A percentile compares a stretch with the other conserved stretches of the same genome.
phyloP scores from a whole-genome alignment of 1,140 invertebrate species.

The Anastatus disparis region DNA sequence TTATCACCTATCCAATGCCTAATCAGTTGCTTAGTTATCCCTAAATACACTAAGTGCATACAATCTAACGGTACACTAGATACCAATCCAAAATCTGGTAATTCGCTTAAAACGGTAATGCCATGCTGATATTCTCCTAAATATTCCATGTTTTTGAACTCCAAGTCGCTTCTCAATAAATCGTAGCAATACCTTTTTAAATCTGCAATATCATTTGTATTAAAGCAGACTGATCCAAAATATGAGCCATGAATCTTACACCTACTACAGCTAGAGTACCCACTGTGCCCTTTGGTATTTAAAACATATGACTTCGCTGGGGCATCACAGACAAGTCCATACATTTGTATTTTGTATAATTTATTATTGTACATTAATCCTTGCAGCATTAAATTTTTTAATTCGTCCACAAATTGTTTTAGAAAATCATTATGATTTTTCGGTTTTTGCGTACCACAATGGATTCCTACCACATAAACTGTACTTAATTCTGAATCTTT shows the following conservation, averaged over 20 bases:
- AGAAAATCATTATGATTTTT: constrained; percentile 38
- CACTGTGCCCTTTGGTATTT: constrained; percentile 53
- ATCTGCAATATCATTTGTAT: constrained; percentile 24
- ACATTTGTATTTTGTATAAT: constrained; percentile 38
- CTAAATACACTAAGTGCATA: constrained; percentile 50
- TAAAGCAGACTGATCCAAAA: constrained; percentile 46
- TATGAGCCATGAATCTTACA: constrained; percentile 51
- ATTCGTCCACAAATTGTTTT: constrained; percentile 39
- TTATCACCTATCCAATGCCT: constrained; percentile 42
- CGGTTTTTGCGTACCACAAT: constrained; percentile 44
- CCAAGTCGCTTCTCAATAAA: constrained; percentile 27
- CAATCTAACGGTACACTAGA: constrained; percentile 50
- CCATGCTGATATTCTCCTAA: constrained; percentile 33
- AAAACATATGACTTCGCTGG: constrained; percentile 60
- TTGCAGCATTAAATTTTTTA: constrained; percentile 28
- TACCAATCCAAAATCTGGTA: constrained; percentile 46
- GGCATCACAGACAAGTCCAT: constrained; percentile 57
- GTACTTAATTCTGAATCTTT: constrained; percentile 22
- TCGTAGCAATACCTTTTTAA: constrained; percentile 13
- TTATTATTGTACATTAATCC: constrained; percentile 25
- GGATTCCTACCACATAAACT: constrained; percentile 45
- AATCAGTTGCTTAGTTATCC: constrained; percentile 49
- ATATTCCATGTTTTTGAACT: constrained; percentile 33
- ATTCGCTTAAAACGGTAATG: constrained; percentile 33
- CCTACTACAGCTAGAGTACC: constrained; percentile 56